phyloP scores from a whole-genome alignment of 2,797 vertebrate species.

The Semaprochilodus insignis region DNA sequence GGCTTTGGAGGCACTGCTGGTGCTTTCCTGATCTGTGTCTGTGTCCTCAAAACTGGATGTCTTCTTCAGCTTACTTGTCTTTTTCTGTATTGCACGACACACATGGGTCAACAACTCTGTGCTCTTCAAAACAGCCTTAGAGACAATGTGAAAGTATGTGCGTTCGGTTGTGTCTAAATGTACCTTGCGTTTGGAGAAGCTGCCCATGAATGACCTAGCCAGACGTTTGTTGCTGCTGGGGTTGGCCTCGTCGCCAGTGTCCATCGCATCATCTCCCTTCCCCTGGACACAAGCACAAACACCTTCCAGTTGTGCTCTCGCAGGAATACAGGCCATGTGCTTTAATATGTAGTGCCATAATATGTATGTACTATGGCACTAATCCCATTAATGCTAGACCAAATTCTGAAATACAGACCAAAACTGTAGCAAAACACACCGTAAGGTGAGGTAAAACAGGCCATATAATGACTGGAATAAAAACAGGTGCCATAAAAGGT shows the following conservation, averaged over 20 bases:
- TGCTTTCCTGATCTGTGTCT: constrained; percentile 85
- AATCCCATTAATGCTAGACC: too few species aligned
- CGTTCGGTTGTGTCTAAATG: constrained; percentile 5
- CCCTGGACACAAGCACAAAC: constrained; percentile 68
- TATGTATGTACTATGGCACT: too few species aligned
- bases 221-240: constrained; percentile 79
- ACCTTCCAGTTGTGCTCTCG: background rate
- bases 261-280: constrained; percentile 84
- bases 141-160: background rate
- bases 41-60: constrained; percentile 88
- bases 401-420: too few species aligned
- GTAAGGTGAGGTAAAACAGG: too few species aligned
- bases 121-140: background rate
- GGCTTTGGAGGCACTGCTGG: constrained; percentile 80
- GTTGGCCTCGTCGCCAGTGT: constrained; percentile 82
- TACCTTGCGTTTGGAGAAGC: constrained; percentile 95
- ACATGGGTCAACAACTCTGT: background rate
- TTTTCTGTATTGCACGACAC: constrained; percentile 82
- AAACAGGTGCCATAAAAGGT: too few species aligned
- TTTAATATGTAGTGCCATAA: too few species aligned
- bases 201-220: constrained; percentile 84
- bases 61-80: constrained; percentile 88
- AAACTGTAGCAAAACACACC: too few species aligned
- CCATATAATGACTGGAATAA: too few species aligned
- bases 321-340: background rate